phyloP scores from a whole-genome alignment of 64 coral and sea anemone genomes.

The Stylophora pistillata region DNA sequence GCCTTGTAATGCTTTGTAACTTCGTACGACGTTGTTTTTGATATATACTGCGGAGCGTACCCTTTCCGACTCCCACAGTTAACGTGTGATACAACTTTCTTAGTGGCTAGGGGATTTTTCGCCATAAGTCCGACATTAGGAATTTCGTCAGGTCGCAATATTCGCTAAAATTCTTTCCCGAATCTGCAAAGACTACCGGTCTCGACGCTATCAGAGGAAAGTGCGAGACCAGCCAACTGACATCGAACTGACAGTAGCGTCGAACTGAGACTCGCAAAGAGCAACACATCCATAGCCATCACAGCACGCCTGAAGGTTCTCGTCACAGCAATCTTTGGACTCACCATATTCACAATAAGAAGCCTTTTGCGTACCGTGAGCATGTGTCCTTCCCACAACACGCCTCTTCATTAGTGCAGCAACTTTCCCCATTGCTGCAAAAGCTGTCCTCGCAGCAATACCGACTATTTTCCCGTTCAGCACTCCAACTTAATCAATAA shows the following conservation, averaged over 20 bases:
- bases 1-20: neutral
- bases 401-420: neutral
- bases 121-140: slow-evolving; percentile 13
- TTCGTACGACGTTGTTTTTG: slow-evolving; percentile 6
- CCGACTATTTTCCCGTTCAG: no score
- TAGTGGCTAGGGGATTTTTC: slow-evolving; percentile 15
- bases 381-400: neutral
- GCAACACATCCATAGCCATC: slow-evolving; percentile 31
- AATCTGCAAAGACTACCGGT: no score
- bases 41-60: slow-evolving; percentile 38
- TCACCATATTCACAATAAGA: neutral
- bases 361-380: neutral
- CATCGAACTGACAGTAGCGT: slow-evolving; percentile 24
- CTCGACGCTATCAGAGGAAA: no score
- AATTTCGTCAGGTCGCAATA: slow-evolving; percentile 39
- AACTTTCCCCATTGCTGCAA: slow-evolving; percentile 8
- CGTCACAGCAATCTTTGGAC: neutral
- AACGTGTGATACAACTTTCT: slow-evolving; percentile 40
- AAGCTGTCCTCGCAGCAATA: neutral
- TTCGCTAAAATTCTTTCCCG: neutral
- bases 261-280: slow-evolving; percentile 18
- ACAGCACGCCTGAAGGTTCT: slow-evolving; percentile 1
- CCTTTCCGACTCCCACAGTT: slow-evolving; percentile 25
- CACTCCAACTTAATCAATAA: no score
- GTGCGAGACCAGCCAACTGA: neutral